Evolutionary conservation across 2,113 vertebrate genomes (phyloP).

Genomic region (Speoplatyrhinus poulsoni): DNA sequence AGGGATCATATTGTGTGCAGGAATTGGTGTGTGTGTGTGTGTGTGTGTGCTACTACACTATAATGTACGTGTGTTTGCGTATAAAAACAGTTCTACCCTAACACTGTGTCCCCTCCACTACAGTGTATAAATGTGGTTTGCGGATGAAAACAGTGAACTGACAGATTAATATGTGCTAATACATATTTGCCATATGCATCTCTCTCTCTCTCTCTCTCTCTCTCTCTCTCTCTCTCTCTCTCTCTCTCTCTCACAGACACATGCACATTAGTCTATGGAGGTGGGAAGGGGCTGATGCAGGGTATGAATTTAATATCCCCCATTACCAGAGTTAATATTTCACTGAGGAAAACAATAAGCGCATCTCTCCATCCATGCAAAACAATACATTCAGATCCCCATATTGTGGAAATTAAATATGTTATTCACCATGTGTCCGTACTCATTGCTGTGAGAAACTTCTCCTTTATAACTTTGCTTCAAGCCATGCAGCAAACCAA

Average conservation of each 20-base stretch:
- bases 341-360: conserved; percentile 39
- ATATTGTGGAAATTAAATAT: conserved; percentile 18
- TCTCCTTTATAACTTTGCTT: conserved; percentile 1
- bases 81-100: background rate
- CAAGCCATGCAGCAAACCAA: background rate
- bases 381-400: background rate
- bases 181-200: conserved; percentile 19
- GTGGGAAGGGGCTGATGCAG: conserved; percentile 1
- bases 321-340: conserved; percentile 43
- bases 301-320: conserved; percentile 41
- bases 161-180: conserved; percentile 21
- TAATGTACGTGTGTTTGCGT: background rate
- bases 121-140: background rate
- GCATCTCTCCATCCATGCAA: conserved; percentile 8
- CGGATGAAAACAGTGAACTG: background rate
- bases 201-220: background rate
- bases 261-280: background rate
- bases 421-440: conserved; percentile 18
- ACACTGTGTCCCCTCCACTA: background rate
- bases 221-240: conserved; percentile 8
- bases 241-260: background rate
- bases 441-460: conserved; percentile 7
- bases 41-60: no score
- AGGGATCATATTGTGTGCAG: no score
- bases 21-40: background rate